Base-by-base conservation (phyloP, 2,888 invertebrate species). In the Noctua janthe region DNA sequence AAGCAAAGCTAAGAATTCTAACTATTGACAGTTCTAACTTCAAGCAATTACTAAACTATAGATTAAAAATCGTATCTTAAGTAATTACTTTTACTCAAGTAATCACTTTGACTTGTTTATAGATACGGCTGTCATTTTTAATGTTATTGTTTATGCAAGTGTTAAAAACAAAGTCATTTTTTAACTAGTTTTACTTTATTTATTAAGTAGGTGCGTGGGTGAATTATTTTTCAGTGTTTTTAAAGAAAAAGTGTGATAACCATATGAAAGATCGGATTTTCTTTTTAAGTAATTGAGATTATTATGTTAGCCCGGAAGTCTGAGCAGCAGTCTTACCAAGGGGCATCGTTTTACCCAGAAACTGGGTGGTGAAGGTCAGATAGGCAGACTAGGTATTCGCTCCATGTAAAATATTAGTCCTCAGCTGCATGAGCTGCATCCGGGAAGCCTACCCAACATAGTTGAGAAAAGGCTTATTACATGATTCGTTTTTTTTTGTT, bases 131-230 rank as follows among this genome's bases (percentile, higher is more conserved):
- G 11, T 11, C 39, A 56, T 80, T 64, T 67, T 62, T 29, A 72
- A 69, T 51, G 11, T 43, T 35, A 17, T 62, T n/a, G 13, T 66
- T 4, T 49, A 64, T 11, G 77, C 66, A 66, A 78, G 47, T 67
- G 47, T 56, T 35, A n/a, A 66, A 17, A n/a, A 35, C n/a, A 43
- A 56, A n/a, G n/a, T 23, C 0, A 35, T 74, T 43, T 35, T 35
- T 47, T 1, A 13, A 13, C 3, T 11, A 15, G 10, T 77, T 64
- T 64, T 13, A 77, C 17, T 76, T 39, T n/a, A 39, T 49, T 39
- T 71, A 29, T 43, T 49, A 49, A n/a, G n/a, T 13, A 35, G 35
- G 35, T 35, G 2, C 47, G 0, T 64, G 20, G 23, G 15, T 5
- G 73, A 8, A 29, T 23, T 54, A 62, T 39, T 56, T 20, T 43